Evolutionary conservation across 2,113 vertebrate genomes (phyloP), one percentile per base, ranked within the genome.

Genomic region (Camelus bactrianus): DNA sequence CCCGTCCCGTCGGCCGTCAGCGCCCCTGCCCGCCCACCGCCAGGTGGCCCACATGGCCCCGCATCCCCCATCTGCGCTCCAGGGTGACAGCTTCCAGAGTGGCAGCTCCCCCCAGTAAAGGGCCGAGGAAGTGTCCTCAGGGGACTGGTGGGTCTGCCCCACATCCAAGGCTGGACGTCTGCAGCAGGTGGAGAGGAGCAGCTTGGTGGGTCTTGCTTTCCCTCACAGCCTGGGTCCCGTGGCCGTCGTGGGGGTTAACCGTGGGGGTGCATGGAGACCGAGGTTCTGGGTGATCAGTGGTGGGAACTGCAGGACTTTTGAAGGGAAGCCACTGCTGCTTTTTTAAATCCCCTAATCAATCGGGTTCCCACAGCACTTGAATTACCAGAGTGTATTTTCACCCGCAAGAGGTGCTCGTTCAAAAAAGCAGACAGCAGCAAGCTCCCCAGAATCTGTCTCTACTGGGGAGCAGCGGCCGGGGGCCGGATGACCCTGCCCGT

Each of bases 391-490:
- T 10, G 8, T 3, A 0, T 48, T 58, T 58, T 75, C 35, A 28
- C 81, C 52, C 75, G 32, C 32, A 17, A 5, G 8, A 79, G n/a
- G 24, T 15, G 2, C n/a, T 46, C 24, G 1, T 12, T 8, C 24
- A n/a, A 32, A 50, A 28, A 30, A 35, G 35, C 35, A 4, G 3
- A 0, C 6, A 6, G 8, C 5, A 0, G 9, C 35, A 0, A 0
- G 2, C 1, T 2, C 48, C 11, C 12, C 26, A 14, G 32, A 10
- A 2, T 28, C 2, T 0, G 22, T 58, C 79, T 82, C 46, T 46
- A 14, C 22, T 0, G 0, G 13, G 9, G n/a, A 75, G n/a, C 4
- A 11, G 24, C 6, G 77, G 12, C 5, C 0, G 1, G 30, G 48
- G 6, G 11, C 2, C 14, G 7, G 65, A 22, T 4, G 56, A 52